phyloP scores from a whole-genome alignment of 2,888 invertebrate species.

The Athalia cordata region DNA sequence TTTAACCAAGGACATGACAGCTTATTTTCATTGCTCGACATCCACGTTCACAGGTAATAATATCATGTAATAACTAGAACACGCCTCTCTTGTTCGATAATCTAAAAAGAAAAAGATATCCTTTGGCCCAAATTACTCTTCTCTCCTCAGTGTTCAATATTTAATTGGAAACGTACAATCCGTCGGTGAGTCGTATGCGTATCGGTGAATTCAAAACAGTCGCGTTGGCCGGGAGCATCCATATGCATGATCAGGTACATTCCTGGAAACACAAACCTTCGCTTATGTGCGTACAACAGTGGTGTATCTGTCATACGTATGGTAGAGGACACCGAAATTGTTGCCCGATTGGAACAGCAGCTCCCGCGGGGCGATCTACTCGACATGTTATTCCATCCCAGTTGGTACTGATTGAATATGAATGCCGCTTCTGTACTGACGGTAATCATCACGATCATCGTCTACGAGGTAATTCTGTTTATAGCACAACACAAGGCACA shows the following conservation, averaged over 20 bases:
- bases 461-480: slow-evolving; percentile 21
- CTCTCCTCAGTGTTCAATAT: no score
- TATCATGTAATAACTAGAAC: no score
- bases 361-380: slow-evolving; percentile 1
- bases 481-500: slow-evolving; percentile 8
- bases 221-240: no score
- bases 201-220: slow-evolving; percentile 1
- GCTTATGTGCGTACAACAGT: not conserved
- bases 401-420: slow-evolving; percentile 33
- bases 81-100: no score
- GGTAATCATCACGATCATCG: slow-evolving; percentile 33
- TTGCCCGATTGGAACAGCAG: not conserved
- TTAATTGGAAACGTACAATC: no score
- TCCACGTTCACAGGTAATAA: not conserved
- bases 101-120: no score
- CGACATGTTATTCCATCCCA: slow-evolving; percentile 27
- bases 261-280: not conserved
- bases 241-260: no score
- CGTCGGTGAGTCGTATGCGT: not conserved
- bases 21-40: not conserved
- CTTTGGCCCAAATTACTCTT: no score
- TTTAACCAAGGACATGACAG: not conserved
- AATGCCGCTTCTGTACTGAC: not conserved
- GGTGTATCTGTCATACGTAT: slow-evolving; percentile 8
- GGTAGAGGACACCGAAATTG: not conserved